Conservation (phyloP, 1,140 invertebrate species). For the Anastrepha ludens region DNA sequence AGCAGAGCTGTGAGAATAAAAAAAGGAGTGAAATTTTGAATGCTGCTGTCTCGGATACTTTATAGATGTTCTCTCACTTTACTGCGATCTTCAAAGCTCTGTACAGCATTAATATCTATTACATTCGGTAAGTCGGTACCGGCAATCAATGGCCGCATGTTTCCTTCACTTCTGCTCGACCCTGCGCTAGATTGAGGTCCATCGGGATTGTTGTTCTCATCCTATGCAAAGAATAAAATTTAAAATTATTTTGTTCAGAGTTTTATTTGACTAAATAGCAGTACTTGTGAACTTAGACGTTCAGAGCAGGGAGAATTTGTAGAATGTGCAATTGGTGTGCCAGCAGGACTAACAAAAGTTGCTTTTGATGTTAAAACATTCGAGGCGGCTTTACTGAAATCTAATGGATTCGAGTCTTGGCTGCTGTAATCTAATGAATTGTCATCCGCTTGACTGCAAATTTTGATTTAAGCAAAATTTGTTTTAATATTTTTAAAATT, state of each 20-base stretch:
- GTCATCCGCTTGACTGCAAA: slow-evolving; percentile 62
- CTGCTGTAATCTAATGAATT: slow-evolving; percentile 72
- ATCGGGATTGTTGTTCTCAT: slow-evolving; percentile 69
- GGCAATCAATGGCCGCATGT: slow-evolving; percentile 52
- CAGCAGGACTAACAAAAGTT: slow-evolving; percentile 41
- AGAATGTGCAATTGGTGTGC: slow-evolving; percentile 21
- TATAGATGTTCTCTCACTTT: slow-evolving; percentile 67
- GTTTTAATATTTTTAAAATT: too few species aligned
- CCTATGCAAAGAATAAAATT: slow-evolving; percentile 57
- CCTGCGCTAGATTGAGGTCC: slow-evolving; percentile 59
- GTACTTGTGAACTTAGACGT: slow-evolving; percentile 25
- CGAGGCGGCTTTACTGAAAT: slow-evolving; percentile 67
- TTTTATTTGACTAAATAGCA: neutral
- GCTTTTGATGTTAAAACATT: slow-evolving; percentile 3
- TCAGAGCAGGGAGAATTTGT: slow-evolving; percentile 41
- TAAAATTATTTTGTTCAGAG: neutral
- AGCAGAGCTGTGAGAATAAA: slow-evolving; percentile 25
- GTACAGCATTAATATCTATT: slow-evolving; percentile 63
- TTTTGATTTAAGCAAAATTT: neutral
- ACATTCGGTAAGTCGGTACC: slow-evolving; percentile 12
- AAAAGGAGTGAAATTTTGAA: slow-evolving; percentile 54
- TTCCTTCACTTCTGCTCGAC: slow-evolving; percentile 50
- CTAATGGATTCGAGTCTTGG: slow-evolving; percentile 72
- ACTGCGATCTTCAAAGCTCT: slow-evolving; percentile 62
- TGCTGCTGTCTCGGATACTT: slow-evolving; percentile 17